phyloP scores from a whole-genome alignment of 2,113 vertebrate genomes.

The Nerophis ophidion region DNA sequence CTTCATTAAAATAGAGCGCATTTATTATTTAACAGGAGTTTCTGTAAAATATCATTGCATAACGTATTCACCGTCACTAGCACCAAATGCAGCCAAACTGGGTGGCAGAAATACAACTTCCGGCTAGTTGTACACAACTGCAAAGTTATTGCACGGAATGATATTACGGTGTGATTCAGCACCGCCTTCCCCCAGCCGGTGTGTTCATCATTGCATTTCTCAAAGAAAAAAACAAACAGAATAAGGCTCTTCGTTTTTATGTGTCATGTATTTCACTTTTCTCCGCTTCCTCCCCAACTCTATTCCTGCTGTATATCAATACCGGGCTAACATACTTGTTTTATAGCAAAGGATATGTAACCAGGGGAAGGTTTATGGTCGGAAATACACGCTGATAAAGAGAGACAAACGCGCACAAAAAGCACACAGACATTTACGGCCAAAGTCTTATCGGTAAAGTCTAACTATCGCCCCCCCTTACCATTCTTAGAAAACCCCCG shows the following conservation, averaged over 20 bases:
- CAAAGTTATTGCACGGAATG: not conserved
- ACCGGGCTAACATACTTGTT: constrained; percentile 21
- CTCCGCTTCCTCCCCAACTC: constrained; percentile 12
- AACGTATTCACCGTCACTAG: too few species aligned
- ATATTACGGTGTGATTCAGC: not conserved
- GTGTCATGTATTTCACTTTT: not conserved
- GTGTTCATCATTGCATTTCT: not conserved
- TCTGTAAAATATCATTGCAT: too few species aligned
- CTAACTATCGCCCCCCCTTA: constrained; percentile 40
- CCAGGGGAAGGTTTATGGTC: constrained; percentile 36
- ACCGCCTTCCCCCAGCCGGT: not conserved
- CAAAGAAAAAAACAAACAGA: not conserved
- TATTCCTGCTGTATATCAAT: constrained; percentile 6
- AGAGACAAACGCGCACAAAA: constrained; percentile 23
- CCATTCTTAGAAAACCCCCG: constrained; percentile 43
- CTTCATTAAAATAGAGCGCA: too few species aligned
- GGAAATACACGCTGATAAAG: constrained; percentile 37
- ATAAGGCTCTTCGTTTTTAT: not conserved
- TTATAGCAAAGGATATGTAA: constrained; percentile 35
- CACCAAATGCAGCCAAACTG: not conserved
- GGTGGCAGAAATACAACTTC: not conserved
- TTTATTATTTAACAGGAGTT: too few species aligned
- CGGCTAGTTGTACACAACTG: not conserved
- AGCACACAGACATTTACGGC: constrained; percentile 38
- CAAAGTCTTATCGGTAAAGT: constrained; percentile 48